Evolutionary conservation across 2,888 invertebrate species (phyloP).

Genomic region (Ditula angustiorana): DNA sequence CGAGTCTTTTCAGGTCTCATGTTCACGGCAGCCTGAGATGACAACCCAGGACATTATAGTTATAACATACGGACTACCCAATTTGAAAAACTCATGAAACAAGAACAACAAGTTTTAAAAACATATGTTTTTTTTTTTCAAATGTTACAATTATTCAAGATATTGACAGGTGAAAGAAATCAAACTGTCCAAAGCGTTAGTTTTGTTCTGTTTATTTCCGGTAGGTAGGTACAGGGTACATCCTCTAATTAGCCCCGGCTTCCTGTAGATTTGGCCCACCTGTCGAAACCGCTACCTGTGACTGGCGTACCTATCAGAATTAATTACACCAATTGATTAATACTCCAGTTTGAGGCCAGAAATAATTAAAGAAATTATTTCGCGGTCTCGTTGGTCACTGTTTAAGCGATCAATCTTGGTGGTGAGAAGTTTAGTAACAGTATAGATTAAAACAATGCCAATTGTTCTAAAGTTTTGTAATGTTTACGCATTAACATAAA

Average conservation of each 20-base stretch:
- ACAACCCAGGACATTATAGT: too few relatives aligned
- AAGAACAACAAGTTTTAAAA: too few relatives aligned
- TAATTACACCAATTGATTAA: slow-evolving; percentile 82
- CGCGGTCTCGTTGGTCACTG: slow-evolving; percentile 44
- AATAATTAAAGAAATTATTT: slow-evolving; percentile 73
- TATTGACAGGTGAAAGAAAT: slow-evolving; percentile 11
- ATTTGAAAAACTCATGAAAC: too few relatives aligned
- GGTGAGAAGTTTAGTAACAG: background rate
- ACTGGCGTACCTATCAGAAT: slow-evolving; percentile 75
- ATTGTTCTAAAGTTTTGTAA: background rate
- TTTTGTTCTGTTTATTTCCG: slow-evolving; percentile 51
- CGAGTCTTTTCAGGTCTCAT: too few relatives aligned
- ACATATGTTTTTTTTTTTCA: too few relatives aligned
- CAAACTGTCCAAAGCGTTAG: background rate
- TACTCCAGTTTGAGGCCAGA: slow-evolving; percentile 62
- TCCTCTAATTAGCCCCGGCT: slow-evolving; percentile 50
- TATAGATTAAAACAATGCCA: background rate
- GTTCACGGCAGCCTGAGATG: too few relatives aligned
- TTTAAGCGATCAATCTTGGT: slow-evolving; percentile 12
- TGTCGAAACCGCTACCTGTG: slow-evolving; percentile 70
- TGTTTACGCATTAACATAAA: background rate
- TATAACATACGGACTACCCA: too few relatives aligned
- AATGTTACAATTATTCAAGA: too few relatives aligned
- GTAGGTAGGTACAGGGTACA: slow-evolving; percentile 44
- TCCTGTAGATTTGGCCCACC: slow-evolving; percentile 83